Base-by-base conservation (phyloP, 2,797 vertebrate species). In the Ctenochaetus hawaiiensis region DNA sequence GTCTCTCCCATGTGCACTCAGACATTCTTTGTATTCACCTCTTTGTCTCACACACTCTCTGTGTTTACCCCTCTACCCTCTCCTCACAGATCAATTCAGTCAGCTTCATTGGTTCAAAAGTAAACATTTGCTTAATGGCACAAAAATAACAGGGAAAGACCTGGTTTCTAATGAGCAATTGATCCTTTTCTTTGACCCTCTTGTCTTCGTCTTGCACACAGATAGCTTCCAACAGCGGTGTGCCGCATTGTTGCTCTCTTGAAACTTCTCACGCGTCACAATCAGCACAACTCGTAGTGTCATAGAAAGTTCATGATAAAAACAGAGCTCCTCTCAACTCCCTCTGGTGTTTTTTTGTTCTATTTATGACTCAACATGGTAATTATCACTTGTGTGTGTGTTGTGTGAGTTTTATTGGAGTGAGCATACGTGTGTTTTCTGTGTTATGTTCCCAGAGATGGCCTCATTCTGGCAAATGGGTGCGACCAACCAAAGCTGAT, bases 61-160 rank as follows among this genome's bases (percentile, higher is more conserved):
- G 8, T 81, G 63, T 74, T 56, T 26, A 52, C 34, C 20, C 9
- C 58, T 65, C 47, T 23, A 14, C 17, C 37, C 49, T 62, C 17
- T 59, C 44, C 37, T 23, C 20, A 48, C 39, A 26, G 67, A 82
- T 87, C 77, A 63, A 62, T 84, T 82, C 26, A 67, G 51, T 61
- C 76, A 47, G 74, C 75, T 75, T 70, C 67, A 48, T n/a, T 78
- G 64, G 61, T 67, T 78, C 0, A 22, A 80, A 76, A 83, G 83
- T 72, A 75, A 82, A 85, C 85, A 87, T 89, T 84, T 83, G 54
- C 67, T 78, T 82, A 82, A 77, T 73, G 75, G 71, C 49, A 63
- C 77, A 61, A 53, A 65, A 80, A 71, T 70, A 77, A 75, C 22
- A 45, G 22, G 13, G 41, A 49, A 78, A 45, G 54, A 23, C 60